phyloP scores from a whole-genome alignment of 2,113 vertebrate genomes.

The Rhagologus leucostigma region DNA sequence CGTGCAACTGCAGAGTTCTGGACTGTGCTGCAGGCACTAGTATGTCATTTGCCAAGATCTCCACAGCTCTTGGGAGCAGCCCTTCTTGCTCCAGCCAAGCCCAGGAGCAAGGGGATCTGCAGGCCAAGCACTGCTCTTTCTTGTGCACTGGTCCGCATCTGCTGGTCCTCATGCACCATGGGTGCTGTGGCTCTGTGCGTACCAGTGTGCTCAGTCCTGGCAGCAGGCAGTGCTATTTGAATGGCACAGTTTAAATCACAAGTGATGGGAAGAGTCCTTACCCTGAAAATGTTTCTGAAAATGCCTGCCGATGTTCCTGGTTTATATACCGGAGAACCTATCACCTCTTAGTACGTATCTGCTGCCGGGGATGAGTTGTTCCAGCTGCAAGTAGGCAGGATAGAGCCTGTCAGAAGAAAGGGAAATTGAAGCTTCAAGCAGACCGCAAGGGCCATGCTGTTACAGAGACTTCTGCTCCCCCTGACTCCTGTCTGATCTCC shows the following conservation, averaged over 20 bases:
- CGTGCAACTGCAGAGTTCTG: background rate
- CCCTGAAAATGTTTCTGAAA: background rate
- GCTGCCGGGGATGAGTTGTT: background rate
- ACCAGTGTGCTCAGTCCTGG: background rate
- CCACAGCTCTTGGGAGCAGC: background rate
- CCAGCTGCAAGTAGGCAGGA: background rate
- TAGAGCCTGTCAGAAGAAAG: background rate
- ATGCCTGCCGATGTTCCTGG: background rate
- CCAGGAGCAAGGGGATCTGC: background rate
- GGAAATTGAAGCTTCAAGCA: background rate
- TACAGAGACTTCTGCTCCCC: background rate
- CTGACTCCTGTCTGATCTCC: background rate
- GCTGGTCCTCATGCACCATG: background rate
- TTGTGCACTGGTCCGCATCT: background rate
- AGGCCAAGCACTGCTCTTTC: background rate
- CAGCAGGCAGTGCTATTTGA: background rate
- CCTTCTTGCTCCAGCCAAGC: background rate
- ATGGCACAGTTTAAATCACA: background rate
- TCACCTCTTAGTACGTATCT: background rate
- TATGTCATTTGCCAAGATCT: background rate
- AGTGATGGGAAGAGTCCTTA: background rate
- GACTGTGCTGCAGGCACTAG: background rate
- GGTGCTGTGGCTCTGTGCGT: accelerated
- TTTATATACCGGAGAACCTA: background rate
- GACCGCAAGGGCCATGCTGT: background rate